These are phyloP conservation scores for Sitta europaea DNA, from an alignment of 2,113 vertebrate species.

Conservation along the genomic window DNA sequence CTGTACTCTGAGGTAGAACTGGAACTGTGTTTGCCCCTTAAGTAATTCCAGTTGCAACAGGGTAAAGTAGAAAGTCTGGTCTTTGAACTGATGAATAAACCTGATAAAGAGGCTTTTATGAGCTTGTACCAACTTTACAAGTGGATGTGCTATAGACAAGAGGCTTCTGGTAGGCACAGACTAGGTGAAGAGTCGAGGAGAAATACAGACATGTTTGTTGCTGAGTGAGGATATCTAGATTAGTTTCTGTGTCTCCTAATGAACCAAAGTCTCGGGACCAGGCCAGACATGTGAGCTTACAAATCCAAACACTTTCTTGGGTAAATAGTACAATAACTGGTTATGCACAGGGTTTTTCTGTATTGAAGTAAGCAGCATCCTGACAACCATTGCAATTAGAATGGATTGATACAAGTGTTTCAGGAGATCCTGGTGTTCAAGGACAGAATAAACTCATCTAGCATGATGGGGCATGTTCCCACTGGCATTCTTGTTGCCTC, in stretches of 20 bases:
- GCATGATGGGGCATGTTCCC: background rate
- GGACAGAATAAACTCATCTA: background rate
- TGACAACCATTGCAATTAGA: background rate
- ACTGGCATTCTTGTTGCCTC: background rate
- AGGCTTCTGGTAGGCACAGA: background rate
- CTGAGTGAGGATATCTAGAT: background rate
- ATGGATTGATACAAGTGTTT: background rate
- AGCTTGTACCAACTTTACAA: background rate
- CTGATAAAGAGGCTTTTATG: background rate
- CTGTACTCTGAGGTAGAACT: background rate
- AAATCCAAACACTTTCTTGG: background rate
- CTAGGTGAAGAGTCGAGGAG: background rate
- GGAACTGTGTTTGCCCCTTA: background rate
- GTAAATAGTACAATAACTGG: background rate
- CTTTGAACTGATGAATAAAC: background rate
- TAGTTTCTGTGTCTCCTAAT: background rate
- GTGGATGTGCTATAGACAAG: background rate
- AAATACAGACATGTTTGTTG: background rate
- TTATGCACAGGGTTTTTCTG: background rate
- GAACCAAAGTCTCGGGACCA: background rate
- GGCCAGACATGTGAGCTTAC: background rate
- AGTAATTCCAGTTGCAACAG: background rate
- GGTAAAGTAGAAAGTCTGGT: background rate
- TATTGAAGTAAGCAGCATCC: background rate
- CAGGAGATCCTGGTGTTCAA: background rate